Evolutionary conservation across 2,113 vertebrate species (phyloP).

Genomic region (Cololabis saira): DNA sequence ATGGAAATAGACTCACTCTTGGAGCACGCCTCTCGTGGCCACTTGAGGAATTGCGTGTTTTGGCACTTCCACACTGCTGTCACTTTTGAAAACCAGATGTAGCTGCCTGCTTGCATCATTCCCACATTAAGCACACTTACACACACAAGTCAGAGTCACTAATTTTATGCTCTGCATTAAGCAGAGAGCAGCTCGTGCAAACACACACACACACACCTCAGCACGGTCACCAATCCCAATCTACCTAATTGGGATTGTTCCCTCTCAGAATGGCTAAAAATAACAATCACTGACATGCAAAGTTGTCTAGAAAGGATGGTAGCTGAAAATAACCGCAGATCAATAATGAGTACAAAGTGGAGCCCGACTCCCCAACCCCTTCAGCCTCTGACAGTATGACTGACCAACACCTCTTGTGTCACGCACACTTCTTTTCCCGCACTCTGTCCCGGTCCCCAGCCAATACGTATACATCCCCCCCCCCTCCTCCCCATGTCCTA

Average conservation of each 20-base stretch:
- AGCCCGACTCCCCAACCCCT: conserved; percentile 33
- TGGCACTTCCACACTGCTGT: too few species aligned
- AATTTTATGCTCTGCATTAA: background rate
- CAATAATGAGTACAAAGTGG: conserved; percentile 61
- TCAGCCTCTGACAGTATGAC: conserved; percentile 55
- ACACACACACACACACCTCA: background rate
- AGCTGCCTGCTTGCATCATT: conserved; percentile 6
- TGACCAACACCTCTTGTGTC: conserved; percentile 50
- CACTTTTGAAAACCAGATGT: too few species aligned
- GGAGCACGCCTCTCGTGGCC: too few species aligned
- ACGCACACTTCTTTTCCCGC: conserved; percentile 40
- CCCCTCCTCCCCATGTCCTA: conserved; percentile 37
- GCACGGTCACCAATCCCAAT: background rate
- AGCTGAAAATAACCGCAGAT: conserved; percentile 72
- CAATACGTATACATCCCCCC: conserved; percentile 29
- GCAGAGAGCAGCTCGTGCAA: conserved; percentile 15
- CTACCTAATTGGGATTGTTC: background rate
- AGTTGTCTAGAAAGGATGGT: conserved; percentile 53
- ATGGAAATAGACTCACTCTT: too few species aligned
- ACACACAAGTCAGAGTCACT: background rate
- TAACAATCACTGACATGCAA: conserved; percentile 37
- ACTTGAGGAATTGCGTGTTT: too few species aligned
- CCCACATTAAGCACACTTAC: background rate
- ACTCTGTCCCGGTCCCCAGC: conserved; percentile 26
- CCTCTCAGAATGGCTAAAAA: background rate